Percentiles rank a stretch among this genome's conserved stretches.
Evolutionary conservation across 2,113 vertebrate genomes (phyloP).

Genomic region (Hyla sarda): DNA sequence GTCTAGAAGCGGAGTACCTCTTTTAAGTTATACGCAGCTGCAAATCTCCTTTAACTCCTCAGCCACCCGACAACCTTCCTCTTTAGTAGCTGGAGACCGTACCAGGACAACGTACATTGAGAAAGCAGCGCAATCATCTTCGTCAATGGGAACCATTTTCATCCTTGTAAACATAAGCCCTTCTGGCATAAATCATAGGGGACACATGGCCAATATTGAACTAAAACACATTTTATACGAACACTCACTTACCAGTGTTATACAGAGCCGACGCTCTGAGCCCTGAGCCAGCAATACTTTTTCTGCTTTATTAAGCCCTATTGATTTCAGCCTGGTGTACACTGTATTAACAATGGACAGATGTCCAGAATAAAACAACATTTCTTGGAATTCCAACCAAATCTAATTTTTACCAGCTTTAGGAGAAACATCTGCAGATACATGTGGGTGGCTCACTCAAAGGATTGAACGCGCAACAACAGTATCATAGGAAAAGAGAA

Average conservation of each 20-base stretch:
- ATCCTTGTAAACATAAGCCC: background rate
- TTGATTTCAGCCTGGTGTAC: background rate
- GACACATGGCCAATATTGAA: background rate
- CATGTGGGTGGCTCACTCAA: background rate
- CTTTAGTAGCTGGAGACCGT: too few species aligned
- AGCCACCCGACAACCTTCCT: too few species aligned
- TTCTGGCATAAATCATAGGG: background rate
- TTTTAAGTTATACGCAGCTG: too few species aligned
- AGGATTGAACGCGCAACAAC: background rate
- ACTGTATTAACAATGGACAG: conserved; percentile 9
- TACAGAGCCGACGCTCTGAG: background rate
- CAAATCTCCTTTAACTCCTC: too few species aligned
- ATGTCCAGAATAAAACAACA: background rate
- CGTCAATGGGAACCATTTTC: background rate
- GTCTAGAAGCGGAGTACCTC: too few species aligned
- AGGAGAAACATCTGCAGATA: conserved; percentile 5
- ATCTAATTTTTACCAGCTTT: conserved; percentile 9
- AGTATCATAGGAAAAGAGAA: background rate
- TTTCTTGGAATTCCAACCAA: background rate
- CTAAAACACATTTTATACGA: background rate
- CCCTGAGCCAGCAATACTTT: background rate
- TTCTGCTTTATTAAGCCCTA: background rate
- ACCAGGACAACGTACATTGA: too few species aligned
- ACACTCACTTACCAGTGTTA: background rate
- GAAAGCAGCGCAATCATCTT: background rate